Evolutionary conservation across 2,113 vertebrate species (phyloP), one percentile per base, ranked within the genome.

Genomic region (Otolemur garnettii): DNA sequence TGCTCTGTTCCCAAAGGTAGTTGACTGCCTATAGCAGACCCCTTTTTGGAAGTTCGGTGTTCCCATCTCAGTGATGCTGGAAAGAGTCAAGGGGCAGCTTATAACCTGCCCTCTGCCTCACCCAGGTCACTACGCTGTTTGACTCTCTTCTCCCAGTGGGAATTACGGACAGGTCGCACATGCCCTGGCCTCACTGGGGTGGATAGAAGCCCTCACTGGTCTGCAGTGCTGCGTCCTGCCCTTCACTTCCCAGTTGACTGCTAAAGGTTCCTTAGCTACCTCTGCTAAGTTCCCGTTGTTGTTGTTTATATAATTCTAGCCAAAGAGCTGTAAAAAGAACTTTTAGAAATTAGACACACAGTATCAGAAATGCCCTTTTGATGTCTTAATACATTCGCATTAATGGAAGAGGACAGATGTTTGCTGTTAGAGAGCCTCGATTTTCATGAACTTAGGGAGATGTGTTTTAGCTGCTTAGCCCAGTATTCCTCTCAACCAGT

Each of bases 101-200:
- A 22, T 57, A 6, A 45, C 17, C 26, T n/a, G 9, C 14, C 5
- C 4, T 18, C 1, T 3, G 22, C 9, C 33, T 28, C 1, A 0
- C 14, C 22, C 8, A 15, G 30, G 30, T 4, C 1, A 50, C 33
- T 53, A 5, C 2, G 5, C 33, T 17, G 0, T 7, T 4, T 4
- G 35, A 33, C 21, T 62, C 13, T 60, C 26, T 7, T 24, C 64
- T 30, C 38, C 18, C 24, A 17, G 28, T 21, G 1, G 33, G 30
- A 3, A 17, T 9, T 64, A 7, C n/a, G 15, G 1, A 3, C 22
- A 42, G 35, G 33, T 7, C 24, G 60, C 30, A 21, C 8, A 0
- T 14, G 26, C 17, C 50, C 35, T 28, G 24, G 18, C 8, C 22
- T 42, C 30, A 26, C n/a, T 11, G 7, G 9, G 53, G 18, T 21